Evolutionary conservation across 1,140 invertebrate species (phyloP), one percentile per base, ranked within the genome.

Genomic region (Cydia strobilella): DNA sequence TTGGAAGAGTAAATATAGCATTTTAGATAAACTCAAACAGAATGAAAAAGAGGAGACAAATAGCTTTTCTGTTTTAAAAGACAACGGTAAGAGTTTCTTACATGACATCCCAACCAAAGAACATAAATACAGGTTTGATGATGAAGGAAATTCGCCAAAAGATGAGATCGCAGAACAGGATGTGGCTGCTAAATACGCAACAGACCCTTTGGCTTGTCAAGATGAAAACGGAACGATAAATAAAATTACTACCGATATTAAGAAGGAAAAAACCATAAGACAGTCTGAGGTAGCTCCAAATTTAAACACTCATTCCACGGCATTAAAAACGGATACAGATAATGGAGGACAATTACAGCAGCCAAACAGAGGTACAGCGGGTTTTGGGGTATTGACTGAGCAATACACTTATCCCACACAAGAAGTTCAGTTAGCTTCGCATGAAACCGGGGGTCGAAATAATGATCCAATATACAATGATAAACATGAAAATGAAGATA

Each of bases 1-100:
- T 77, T 91, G 90, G 90, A 91, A 84, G 79, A 88, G 79, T 74
- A 92, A 92, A 85, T 92, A 92, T 76, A 83, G 87, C 75, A 92
- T 92, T 74, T 83, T 92, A 77, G 80, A 88, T 63, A 76, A 88
- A 80, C 76, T 92, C 27, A 91, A 91, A 75, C 81, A 84, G 78
- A 76, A 80, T 39, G 86, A 91, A 74, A 89, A 86, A 76, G 85
- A 84, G 66, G 72, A 83, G 73, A 69, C 25, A 2, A 39, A 3
- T 18, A 69, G 31, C 31, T 35, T 39, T 10, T 39, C 31, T 39
- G 65, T 39, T 18, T 69, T 73, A 12, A 48, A 73, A 20, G 48
- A 54, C 12, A 51, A 48, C 6, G 42, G 23, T 15, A 73, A 51
- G 20, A 73, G 13, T n/a, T 59, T 59, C 54, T 59, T 59, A 59